A percentile compares a stretch with the other conserved stretches of the same genome.
phyloP scores from a whole-genome alignment of 1,140 invertebrate genomes.

The Papilio polyxenes region DNA sequence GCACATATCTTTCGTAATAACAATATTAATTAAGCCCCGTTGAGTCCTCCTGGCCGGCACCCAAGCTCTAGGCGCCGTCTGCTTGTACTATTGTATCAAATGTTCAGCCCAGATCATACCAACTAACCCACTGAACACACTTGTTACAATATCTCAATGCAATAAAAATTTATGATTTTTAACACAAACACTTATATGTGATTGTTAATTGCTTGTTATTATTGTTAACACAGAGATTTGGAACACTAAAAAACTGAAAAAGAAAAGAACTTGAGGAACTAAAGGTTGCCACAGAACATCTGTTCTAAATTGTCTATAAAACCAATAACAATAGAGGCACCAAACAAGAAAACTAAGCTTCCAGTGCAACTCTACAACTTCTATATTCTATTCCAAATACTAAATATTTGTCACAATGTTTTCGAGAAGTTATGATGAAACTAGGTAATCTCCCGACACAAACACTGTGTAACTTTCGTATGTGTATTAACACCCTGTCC shows the following conservation, averaged over 20 bases:
- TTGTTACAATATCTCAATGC: background rate
- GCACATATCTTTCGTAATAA: background rate
- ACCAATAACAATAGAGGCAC: background rate
- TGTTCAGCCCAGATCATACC: background rate
- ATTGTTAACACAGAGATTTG: background rate
- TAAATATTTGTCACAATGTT: background rate
- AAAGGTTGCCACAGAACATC: too few species aligned
- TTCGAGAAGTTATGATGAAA: background rate
- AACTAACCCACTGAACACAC: background rate
- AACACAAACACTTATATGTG: background rate
- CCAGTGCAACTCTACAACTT: background rate
- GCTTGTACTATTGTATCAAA: background rate
- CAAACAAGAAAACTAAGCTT: too few species aligned
- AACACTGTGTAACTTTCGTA: background rate
- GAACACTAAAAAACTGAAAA: too few species aligned
- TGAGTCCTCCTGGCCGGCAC: background rate
- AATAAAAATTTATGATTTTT: background rate
- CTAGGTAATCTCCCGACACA: background rate
- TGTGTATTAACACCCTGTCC: background rate
- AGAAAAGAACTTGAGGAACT: too few species aligned
- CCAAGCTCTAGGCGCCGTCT: constrained; percentile 10
- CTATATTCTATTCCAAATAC: background rate
- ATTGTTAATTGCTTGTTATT: background rate
- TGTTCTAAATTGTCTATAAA: too few species aligned
- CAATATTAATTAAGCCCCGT: background rate